Percentiles rank a stretch among this genome's conserved stretches.
These are phyloP conservation scores for Pseudolaguvia tuberculata DNA, from an alignment of 2,113 vertebrate genomes.

Conservation along the genomic window DNA sequence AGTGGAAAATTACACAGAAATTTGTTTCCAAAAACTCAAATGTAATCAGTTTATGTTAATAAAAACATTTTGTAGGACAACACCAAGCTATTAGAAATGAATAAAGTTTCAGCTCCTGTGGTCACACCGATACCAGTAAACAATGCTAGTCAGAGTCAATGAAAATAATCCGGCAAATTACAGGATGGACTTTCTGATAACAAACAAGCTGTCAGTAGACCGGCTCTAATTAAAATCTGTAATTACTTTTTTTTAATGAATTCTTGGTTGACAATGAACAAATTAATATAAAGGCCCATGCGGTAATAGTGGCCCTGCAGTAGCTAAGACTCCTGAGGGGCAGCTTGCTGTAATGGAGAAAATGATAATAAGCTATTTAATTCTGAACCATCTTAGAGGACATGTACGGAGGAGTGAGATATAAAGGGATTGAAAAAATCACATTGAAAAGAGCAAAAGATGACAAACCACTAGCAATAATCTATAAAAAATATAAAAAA, in stretches of 20 bases:
- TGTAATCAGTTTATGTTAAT: neutral
- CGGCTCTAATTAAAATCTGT: conserved; percentile 67
- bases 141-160: conserved; percentile 24
- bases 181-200: conserved; percentile 59
- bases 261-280: conserved; percentile 61
- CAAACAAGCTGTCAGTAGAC: conserved; percentile 57
- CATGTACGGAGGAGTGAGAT: conserved; percentile 31
- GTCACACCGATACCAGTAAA: conserved; percentile 33
- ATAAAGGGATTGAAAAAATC: conserved; percentile 22
- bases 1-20: neutral
- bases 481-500: neutral
- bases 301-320: conserved; percentile 52
- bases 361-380: conserved; percentile 62
- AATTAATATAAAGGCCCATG: conserved; percentile 58
- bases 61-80: neutral
- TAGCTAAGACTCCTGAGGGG: conserved; percentile 56
- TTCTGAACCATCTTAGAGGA: conserved; percentile 47
- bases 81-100: neutral
- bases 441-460: conserved; percentile 38
- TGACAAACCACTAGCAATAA: conserved; percentile 1
- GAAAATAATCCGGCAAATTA: conserved; percentile 30
- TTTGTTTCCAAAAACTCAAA: neutral
- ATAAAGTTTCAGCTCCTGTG: conserved; percentile 19
- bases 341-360: conserved; percentile 50
- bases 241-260: conserved; percentile 67